Evolutionary conservation across 2,888 invertebrate genomes (phyloP), one percentile per base, ranked within the genome.

Genomic region (Chironomus tentans): DNA sequence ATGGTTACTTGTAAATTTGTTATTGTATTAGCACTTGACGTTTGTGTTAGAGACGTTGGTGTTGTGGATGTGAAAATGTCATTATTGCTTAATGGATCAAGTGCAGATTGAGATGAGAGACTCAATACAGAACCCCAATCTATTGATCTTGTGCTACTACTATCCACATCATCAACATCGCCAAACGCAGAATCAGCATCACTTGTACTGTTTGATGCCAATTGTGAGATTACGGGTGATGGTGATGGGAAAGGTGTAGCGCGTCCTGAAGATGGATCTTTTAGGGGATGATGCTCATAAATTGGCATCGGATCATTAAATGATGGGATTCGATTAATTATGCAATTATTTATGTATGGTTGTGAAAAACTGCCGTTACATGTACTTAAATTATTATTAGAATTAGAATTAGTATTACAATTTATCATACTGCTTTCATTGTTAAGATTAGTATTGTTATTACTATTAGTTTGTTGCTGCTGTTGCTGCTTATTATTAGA

Each of bases 81-180:
- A 84, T 92, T 92, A 85, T 92, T 91, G 82, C 90, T 91, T 69
- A 91, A 84, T 78, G 93, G 92, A 84, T 94, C 94, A 77, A 94
- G 86, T 82, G 93, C 93, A 77, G 93, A 93, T 82, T 94, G 93
- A 79, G 92, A 92, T 79, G 93, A 92, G 70, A 95, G 87, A 82
- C 92, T 93, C 78, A 95, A 87, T 80, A 95, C 94, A 72, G 94
- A 94, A 82, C 94, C 93, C 95, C 95, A 95, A 85, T 94, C 94
- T 84, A 95, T 94, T 80, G 92, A 89, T 79, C 92, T 89, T 81
- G 89, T 90, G 81, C 88, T 87, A 38, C 28, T 28, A 18, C 68
- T 68, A 28, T 75, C 74, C 2, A 68, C 74, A 56, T 76, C 76
- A 79, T 91, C 65, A 77, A 89, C 88, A 83, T 92, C 92, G 80